Percentiles rank a stretch among this genome's conserved stretches.
phyloP scores from a whole-genome alignment of 2,797 vertebrate genomes.

The Muraenolepis orangiensis region DNA sequence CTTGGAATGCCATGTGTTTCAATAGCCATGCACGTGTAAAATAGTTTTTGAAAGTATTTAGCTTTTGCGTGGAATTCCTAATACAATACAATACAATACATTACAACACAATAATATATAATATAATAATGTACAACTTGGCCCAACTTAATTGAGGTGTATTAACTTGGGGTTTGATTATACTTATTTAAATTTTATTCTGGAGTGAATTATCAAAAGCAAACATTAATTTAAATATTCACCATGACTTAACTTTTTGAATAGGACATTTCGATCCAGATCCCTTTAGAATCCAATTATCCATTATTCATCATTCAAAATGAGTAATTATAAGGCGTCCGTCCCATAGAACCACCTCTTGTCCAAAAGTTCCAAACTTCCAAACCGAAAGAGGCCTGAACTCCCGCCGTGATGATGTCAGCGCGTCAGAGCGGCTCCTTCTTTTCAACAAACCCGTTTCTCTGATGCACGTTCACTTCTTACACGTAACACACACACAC shows the following conservation, averaged over 20 bases:
- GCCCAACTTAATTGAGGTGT: neutral
- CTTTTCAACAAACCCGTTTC: slow-evolving; percentile 8
- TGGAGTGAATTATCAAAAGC: neutral
- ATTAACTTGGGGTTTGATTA: neutral
- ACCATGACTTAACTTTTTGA: neutral
- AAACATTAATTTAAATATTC: too few relatives aligned
- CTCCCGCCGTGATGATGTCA: slow-evolving; percentile 7
- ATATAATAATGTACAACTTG: neutral
- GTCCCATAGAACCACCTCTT: neutral
- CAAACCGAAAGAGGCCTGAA: slow-evolving; percentile 16
- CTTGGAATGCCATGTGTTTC: neutral
- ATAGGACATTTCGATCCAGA: neutral
- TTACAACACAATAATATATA: too few relatives aligned
- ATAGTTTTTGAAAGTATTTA: slow-evolving; percentile 5
- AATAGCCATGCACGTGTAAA: slow-evolving; percentile 14
- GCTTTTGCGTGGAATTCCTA: neutral
- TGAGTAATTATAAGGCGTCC: neutral
- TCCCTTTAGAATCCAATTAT: neutral
- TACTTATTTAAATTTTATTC: too few relatives aligned
- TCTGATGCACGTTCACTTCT: slow-evolving; percentile 27
- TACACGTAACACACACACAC: too few relatives aligned
- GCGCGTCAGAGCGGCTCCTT: slow-evolving; percentile 5
- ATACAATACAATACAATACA: neutral
- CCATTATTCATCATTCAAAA: too few relatives aligned
- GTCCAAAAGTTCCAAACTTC: slow-evolving; percentile 5